phyloP scores from a whole-genome alignment of 2,888 invertebrate genomes.

The Anthrax anthrax region DNA sequence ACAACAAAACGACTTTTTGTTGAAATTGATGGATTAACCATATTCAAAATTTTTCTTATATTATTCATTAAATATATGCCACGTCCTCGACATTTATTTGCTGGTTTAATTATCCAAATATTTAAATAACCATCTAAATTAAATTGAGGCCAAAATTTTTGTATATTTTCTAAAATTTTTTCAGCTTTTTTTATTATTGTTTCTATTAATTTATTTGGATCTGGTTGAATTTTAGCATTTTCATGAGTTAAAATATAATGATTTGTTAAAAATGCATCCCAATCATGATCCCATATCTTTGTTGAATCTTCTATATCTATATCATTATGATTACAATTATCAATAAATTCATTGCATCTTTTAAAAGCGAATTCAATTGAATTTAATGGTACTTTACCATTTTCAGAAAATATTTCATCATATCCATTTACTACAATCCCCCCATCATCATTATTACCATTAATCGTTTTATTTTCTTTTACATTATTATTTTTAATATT shows the following conservation, averaged over 20 bases:
- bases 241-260: constrained; percentile 53
- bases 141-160: constrained; percentile 65
- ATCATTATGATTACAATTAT: constrained; percentile 56
- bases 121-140: constrained; percentile 74
- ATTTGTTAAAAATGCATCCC: constrained; percentile 71
- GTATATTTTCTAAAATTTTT: constrained; percentile 49
- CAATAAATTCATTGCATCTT: constrained; percentile 64
- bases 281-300: constrained; percentile 69
- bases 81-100: constrained; percentile 81
- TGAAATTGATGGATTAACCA: constrained; percentile 51
- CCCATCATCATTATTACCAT: neutral
- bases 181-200: constrained; percentile 35
- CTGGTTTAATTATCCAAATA: constrained; percentile 92
- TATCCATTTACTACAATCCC: no score
- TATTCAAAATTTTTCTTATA: constrained; percentile 66
- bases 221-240: constrained; percentile 38
- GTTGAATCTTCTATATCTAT: constrained; percentile 48
- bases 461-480: no score
- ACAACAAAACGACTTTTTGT: constrained; percentile 73
- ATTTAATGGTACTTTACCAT: constrained; percentile 56
- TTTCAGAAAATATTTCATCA: constrained; percentile 38
- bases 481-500: neutral
- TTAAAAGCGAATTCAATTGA: constrained; percentile 70
- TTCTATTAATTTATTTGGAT: constrained; percentile 22
- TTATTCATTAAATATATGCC: constrained; percentile 79